Evolutionary conservation across 2,113 vertebrate genomes (phyloP).

Genomic region (Limnothrissa miodon): DNA sequence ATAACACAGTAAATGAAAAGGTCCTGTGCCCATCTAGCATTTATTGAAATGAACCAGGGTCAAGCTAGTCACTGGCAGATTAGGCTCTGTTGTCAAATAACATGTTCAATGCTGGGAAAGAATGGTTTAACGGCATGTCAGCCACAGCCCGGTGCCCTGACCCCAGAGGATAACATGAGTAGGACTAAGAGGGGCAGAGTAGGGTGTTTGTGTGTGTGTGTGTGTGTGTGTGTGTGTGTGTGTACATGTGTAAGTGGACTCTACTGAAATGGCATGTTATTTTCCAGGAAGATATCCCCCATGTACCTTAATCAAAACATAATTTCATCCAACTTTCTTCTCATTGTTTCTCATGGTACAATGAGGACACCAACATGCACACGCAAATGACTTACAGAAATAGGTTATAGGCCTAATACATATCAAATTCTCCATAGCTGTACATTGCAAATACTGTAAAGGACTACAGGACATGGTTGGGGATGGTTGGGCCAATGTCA

Average conservation of each 20-base stretch:
- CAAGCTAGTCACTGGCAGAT: constrained; percentile 48
- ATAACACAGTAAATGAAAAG: constrained; percentile 42
- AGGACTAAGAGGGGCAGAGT: constrained; percentile 19
- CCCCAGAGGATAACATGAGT: constrained; percentile 35
- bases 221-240: background rate
- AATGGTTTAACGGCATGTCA: constrained; percentile 41
- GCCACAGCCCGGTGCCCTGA: constrained; percentile 27
- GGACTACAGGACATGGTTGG: no score
- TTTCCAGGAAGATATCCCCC: background rate
- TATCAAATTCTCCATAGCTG: no score
- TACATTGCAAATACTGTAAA: no score
- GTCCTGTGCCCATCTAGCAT: constrained; percentile 38
- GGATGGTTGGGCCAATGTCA: no score
- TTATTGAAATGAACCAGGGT: constrained; percentile 59
- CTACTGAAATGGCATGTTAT: constrained; percentile 6
- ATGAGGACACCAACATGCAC: background rate
- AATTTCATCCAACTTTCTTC: background rate
- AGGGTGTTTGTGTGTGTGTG: no score
- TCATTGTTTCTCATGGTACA: background rate
- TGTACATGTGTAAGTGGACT: background rate
- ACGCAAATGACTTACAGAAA: background rate
- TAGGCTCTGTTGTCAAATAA: constrained; percentile 50
- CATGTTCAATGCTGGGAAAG: constrained; percentile 47
- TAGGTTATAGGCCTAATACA: no score
- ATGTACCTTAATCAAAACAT: background rate